Evolutionary conservation across 2,113 vertebrate genomes (phyloP).

Genomic region (Atlantisia rogersi): DNA sequence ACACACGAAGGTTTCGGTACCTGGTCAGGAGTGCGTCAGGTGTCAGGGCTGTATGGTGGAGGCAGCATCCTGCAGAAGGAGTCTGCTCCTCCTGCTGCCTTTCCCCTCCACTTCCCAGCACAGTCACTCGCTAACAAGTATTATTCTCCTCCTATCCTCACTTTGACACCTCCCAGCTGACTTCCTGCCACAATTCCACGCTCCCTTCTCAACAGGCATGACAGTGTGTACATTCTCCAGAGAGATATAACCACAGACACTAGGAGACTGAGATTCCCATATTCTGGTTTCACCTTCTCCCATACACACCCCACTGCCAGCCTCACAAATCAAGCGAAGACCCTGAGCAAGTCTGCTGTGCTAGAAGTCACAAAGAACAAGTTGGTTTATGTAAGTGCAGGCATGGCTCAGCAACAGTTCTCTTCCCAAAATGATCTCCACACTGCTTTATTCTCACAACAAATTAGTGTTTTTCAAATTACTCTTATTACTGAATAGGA

Average conservation of each 20-base stretch:
- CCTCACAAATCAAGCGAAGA: not conserved
- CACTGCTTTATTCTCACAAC: not conserved
- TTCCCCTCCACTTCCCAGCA: not conserved
- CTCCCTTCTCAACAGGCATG: not conserved
- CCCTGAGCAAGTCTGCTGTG: not conserved
- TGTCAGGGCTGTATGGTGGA: not conserved
- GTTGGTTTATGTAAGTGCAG: not conserved
- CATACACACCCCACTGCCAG: not conserved
- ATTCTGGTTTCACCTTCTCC: not conserved
- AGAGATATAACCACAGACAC: not conserved
- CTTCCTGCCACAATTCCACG: not conserved
- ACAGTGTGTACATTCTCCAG: not conserved
- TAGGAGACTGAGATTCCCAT: not conserved
- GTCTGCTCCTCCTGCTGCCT: not conserved
- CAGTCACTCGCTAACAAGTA: not conserved
- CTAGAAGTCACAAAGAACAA: not conserved
- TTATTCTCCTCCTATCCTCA: not conserved
- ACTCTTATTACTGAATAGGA: not conserved
- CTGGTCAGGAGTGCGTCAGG: not conserved
- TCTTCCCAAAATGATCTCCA: not conserved
- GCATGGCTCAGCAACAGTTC: not conserved
- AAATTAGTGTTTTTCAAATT: not conserved
- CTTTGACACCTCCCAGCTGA: conserved; percentile 2
- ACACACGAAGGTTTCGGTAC: not conserved
- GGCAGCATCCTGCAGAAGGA: not conserved